Evolutionary conservation across 2,888 invertebrate species (phyloP).

Genomic region (Diarsia rubi): DNA sequence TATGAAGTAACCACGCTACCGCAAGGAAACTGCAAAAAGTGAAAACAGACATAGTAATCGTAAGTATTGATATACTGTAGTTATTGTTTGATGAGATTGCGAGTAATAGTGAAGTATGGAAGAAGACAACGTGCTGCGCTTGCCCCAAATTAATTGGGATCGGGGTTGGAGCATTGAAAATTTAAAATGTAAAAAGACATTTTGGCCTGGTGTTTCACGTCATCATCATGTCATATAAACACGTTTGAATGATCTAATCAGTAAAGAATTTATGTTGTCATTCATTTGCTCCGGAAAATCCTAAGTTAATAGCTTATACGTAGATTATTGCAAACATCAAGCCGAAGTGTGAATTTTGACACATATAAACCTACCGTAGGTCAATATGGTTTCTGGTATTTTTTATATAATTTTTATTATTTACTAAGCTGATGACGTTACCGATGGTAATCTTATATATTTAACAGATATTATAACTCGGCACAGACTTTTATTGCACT

Average conservation of each 20-base stretch:
- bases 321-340: neutral
- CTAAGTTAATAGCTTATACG: neutral
- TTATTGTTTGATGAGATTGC: neutral
- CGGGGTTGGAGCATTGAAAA: too few species aligned
- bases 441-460: neutral
- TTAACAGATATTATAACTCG: neutral
- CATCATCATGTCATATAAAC: neutral
- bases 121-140: neutral
- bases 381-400: neutral
- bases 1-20: conserved; percentile 35
- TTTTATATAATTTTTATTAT: neutral
- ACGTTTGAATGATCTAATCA: conserved; percentile 3
- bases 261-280: conserved; percentile 9
- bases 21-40: conserved; percentile 17
- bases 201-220: neutral
- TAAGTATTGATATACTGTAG: neutral
- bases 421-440: neutral
- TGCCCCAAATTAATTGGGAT: too few species aligned
- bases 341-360: neutral
- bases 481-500: neutral
- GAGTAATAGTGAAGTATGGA: neutral
- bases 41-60: conserved; percentile 4
- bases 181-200: neutral
- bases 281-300: conserved; percentile 22
- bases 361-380: neutral